Base-by-base conservation (phyloP, 2,113 vertebrate genomes). In the Ammodytes dubius region DNA sequence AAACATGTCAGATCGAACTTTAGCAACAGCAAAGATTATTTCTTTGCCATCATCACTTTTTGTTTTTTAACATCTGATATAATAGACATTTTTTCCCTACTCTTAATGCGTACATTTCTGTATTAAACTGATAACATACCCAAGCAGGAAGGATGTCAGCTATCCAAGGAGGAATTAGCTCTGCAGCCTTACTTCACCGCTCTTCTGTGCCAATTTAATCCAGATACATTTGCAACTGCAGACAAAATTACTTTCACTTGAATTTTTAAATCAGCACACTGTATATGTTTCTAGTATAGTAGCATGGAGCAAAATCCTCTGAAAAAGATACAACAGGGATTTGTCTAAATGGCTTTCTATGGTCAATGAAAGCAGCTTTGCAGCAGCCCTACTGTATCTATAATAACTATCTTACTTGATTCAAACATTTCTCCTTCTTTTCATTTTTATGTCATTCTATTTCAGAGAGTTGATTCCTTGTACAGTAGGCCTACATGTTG, bases 111-210 rank as follows among this genome's bases (percentile, higher is more conserved):
- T 15, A 71, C 12, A 4, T 71, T 68, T 81, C 11, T 81, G 37
- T n/a, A 9, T 66, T n/a, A 82, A 68, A 60, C 40, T 37, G 63
- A 88, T 79, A 78, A 61, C 14, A 17, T 27, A 63, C 9, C 68
- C 27, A 10, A 73, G 65, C 56, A 77, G 69, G 66, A 72, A 39
- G 50, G 52, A 66, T 78, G 37, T 77, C 75, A 77, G 57, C 37
- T n/a, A 53, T 73, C 4, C 15, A 11, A 64, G 14, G 46, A 70
- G 57, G 61, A 64, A 54, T 58, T 12, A 82, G 63, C 56, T 68
- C 71, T 70, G 52, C 56, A 42, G 56, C 49, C 49, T 83, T 59
- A 69, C n/a, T 52, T 47, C 46, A 40, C 68, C 71, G 27, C 60
- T 75, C 42, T 7, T 27, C 59, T 53, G n/a, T 14, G 5, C 63